These are phyloP conservation scores for Corvus cornix DNA, from an alignment of 2,113 vertebrate genomes.

Conservation along the genomic window DNA sequence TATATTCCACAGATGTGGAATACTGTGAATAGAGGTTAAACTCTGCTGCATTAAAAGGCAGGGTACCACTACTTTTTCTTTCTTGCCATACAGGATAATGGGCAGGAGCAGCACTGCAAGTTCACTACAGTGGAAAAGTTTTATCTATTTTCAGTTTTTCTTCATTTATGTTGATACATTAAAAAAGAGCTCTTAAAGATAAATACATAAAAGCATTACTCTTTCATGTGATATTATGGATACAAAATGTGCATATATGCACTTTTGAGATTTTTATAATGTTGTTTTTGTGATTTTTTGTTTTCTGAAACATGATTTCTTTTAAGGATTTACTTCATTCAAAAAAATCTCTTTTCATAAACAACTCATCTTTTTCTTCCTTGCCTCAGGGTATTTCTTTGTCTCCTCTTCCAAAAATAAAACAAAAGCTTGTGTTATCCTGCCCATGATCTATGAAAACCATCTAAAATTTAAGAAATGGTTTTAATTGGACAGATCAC, in stretches of 20 bases:
- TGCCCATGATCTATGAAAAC: background rate
- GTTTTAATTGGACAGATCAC: background rate
- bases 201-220: background rate
- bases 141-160: background rate
- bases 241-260: background rate
- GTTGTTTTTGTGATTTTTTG: background rate
- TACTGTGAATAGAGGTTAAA: conserved; percentile 16
- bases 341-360: background rate
- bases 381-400: background rate
- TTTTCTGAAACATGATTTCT: background rate
- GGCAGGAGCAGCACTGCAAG: background rate
- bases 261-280: background rate
- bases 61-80: background rate
- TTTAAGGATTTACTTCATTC: background rate
- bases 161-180: background rate
- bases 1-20: conserved; percentile 12
- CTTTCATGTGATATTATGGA: background rate
- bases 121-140: background rate
- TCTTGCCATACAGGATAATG: background rate
- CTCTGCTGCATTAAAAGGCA: background rate
- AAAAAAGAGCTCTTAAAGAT: background rate
- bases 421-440: background rate
- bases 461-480: background rate
- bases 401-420: background rate
- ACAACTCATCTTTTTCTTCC: background rate